Conservation (phyloP, 1,140 invertebrate genomes). For the Bradynema listronoti region DNA sequence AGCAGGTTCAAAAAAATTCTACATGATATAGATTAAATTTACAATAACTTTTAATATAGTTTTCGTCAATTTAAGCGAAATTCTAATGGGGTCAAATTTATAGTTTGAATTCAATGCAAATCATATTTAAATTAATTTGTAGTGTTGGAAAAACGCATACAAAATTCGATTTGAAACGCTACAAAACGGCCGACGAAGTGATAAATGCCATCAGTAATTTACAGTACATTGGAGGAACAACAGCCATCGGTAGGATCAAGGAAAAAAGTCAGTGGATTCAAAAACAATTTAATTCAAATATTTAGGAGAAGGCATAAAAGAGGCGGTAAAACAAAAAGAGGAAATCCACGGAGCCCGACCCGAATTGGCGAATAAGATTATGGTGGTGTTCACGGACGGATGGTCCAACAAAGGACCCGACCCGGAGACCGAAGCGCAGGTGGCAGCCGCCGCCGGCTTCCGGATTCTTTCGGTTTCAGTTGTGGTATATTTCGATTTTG, state of each 20-base stretch:
- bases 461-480: conserved; percentile 39
- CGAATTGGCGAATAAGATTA: conserved; percentile 48
- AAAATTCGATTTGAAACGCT: conserved; percentile 48
- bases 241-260: conserved; percentile 45
- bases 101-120: too few relatives aligned
- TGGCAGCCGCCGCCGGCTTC: conserved; percentile 35
- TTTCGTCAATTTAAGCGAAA: too few relatives aligned
- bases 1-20: too few relatives aligned
- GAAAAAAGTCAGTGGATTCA: too few relatives aligned
- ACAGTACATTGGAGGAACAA: conserved; percentile 52
- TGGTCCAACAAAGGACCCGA: conserved; percentile 51
- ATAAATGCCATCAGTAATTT: conserved; percentile 39
- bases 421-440: conserved; percentile 27
- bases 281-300: conserved; percentile 14
- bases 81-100: too few relatives aligned
- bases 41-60: too few relatives aligned
- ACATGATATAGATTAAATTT: too few relatives aligned
- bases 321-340: conserved; percentile 38
- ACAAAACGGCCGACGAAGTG: conserved; percentile 45
- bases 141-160: conserved; percentile 48
- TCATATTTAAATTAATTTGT: too few relatives aligned
- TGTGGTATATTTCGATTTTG: conserved; percentile 35
- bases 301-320: conserved; percentile 48
- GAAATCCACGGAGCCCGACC: conserved; percentile 43
- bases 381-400: conserved; percentile 49